phyloP scores from a whole-genome alignment of 2,888 invertebrate species.

The Stramonita haemastoma region DNA sequence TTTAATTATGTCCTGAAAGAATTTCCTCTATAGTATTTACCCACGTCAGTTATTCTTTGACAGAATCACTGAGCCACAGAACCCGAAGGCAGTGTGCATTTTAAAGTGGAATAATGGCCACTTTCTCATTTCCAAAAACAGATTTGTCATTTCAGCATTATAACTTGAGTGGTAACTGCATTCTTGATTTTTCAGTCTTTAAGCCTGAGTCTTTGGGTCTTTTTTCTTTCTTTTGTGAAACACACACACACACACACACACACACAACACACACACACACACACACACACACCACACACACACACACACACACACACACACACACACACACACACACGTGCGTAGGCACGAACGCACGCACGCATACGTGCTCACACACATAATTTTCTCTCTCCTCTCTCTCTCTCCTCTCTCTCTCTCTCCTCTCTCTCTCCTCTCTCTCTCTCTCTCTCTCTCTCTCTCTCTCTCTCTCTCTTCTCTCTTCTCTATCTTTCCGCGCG shows the following conservation, averaged over 20 bases:
- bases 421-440: neutral
- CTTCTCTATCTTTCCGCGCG: neutral
- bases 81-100: no score
- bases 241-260: neutral
- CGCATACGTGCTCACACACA: neutral
- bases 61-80: no score
- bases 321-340: neutral
- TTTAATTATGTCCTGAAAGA: no score
- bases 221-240: neutral
- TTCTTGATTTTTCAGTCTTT: no score
- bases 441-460: neutral
- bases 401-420: no score
- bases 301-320: slow-evolving; percentile 23
- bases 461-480: neutral
- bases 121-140: no score
- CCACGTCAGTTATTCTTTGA: no score
- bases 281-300: neutral
- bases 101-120: no score
- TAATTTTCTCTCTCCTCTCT: neutral
- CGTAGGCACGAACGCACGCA: slow-evolving; percentile 8
- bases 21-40: no score
- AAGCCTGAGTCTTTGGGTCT: no score
- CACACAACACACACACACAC: neutral
- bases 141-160: no score
- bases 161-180: no score